phyloP scores from a whole-genome alignment of 2,113 vertebrate species.

The Hemiprocne comata region DNA sequence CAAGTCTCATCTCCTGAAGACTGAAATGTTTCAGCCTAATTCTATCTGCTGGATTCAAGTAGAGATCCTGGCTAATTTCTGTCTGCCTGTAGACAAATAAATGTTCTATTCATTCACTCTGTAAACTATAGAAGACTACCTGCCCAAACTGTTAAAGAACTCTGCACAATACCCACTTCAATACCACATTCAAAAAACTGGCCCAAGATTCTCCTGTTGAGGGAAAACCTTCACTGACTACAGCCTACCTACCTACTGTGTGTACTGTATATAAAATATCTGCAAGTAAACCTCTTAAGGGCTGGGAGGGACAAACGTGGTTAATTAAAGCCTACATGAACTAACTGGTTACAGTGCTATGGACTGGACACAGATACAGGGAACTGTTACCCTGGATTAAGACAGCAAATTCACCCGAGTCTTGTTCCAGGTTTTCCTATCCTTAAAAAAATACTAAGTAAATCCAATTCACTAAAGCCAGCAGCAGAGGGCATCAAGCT shows the following conservation, averaged over 20 bases:
- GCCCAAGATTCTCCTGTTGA: not conserved
- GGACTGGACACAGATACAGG: not conserved
- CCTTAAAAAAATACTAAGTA: not conserved
- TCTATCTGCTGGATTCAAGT: not conserved
- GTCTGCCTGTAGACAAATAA: not conserved
- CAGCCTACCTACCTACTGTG: not conserved
- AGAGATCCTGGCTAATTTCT: not conserved
- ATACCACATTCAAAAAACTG: not conserved
- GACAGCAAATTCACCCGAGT: not conserved
- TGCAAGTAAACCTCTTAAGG: not conserved
- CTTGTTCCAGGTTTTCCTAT: not conserved
- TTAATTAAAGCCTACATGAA: not conserved
- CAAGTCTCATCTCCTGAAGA: not conserved
- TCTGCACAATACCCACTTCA: not conserved
- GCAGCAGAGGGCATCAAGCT: constrained; percentile 27
- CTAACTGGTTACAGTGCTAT: not conserved
- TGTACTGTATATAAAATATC: not conserved
- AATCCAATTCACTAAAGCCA: not conserved
- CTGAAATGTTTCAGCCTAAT: not conserved
- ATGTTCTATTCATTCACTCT: not conserved
- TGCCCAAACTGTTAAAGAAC: not conserved
- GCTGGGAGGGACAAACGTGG: rapidly evolving
- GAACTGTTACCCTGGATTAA: not conserved
- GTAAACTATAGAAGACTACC: not conserved
- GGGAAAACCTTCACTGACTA: not conserved